Percentiles rank a stretch among this genome's conserved stretches.
Conservation (phyloP, 2,113 vertebrate genomes). For the Danio rerio region GRCz12tu NC_133189.1:43074001-43074500, state of each 20-base stretch:
- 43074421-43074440: constrained; percentile 48
- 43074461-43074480: constrained; percentile 48
- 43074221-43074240: constrained; percentile 35
- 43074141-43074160: constrained; percentile 33
- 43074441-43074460: constrained; percentile 44
- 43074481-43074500: constrained; percentile 27
- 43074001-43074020: background rate
- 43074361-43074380: constrained; percentile 26
- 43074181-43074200: constrained; percentile 37
- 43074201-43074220: constrained; percentile 1
- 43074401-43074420: constrained; percentile 38
- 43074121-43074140: constrained; percentile 27
- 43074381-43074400: constrained; percentile 40
- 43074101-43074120: constrained; percentile 6
- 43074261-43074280: constrained; percentile 35
- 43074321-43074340: constrained; percentile 30
- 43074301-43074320: constrained; percentile 6
- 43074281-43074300: constrained; percentile 30
- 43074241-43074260: constrained; percentile 36
- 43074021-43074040: background rate
- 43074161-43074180: constrained; percentile 35
- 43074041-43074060: background rate
- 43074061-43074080: constrained; percentile 3
- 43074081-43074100: constrained; percentile 15
- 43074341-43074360: constrained; percentile 14